These are phyloP conservation scores for Drosophila arawakana DNA, from an alignment of 1,140 invertebrate genomes.

Conservation along the genomic window DNA sequence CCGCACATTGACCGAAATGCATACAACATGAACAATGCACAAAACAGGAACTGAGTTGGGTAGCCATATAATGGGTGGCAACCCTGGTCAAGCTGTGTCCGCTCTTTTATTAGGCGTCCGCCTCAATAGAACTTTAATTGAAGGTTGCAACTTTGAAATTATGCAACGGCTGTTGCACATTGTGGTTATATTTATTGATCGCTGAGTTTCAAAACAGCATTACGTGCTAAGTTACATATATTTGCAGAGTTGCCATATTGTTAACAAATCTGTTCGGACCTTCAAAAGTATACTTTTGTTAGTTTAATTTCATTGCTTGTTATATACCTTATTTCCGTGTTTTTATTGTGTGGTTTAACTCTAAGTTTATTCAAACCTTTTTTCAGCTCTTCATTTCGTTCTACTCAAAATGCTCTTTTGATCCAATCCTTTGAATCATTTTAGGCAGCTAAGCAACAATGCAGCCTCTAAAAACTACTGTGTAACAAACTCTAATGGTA, in stretches of 20 bases:
- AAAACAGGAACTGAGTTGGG: slow-evolving; percentile 36
- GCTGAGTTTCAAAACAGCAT: not conserved
- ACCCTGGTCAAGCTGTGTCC: slow-evolving; percentile 37
- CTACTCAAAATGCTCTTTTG: not conserved
- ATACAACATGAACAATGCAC: slow-evolving; percentile 65
- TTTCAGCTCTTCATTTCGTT: not conserved
- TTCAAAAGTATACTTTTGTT: too few relatives aligned
- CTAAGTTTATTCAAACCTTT: not conserved
- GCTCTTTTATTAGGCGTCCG: slow-evolving; percentile 47
- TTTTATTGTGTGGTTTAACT: too few relatives aligned
- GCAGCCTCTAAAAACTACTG: not conserved
- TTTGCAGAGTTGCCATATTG: not conserved
- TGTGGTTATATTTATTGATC: slow-evolving; percentile 19
- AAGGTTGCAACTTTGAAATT: slow-evolving; percentile 41
- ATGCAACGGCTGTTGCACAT: slow-evolving; percentile 33
- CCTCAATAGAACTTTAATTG: slow-evolving; percentile 34
- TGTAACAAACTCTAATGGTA: slow-evolving; percentile 56
- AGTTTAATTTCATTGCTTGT: too few relatives aligned
- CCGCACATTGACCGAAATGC: slow-evolving; percentile 72
- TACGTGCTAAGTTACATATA: not conserved
- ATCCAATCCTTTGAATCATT: not conserved
- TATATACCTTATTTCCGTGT: too few relatives aligned
- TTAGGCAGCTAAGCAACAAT: not conserved
- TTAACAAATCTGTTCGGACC: not conserved
- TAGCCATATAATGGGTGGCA: slow-evolving; percentile 11